Evolutionary conservation across 1,140 invertebrate genomes (phyloP).

Genomic region (Monomorium pharaonis): DNA sequence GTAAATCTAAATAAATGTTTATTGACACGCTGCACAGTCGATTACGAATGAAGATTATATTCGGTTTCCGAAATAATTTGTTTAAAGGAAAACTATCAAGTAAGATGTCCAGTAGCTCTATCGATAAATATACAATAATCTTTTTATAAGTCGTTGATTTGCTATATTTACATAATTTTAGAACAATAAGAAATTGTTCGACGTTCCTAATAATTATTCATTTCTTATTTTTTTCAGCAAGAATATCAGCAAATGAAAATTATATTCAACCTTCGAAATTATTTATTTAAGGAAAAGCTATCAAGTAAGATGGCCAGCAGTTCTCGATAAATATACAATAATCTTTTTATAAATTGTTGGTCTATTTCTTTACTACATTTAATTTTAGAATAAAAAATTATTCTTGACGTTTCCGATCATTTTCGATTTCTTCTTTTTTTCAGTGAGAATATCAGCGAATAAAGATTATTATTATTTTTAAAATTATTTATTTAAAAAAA

Average conservation of each 20-base stretch:
- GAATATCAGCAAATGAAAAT: not conserved
- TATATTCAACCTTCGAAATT: not conserved
- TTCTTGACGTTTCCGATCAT: no score
- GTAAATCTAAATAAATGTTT: constrained; percentile 26
- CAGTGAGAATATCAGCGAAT: no score
- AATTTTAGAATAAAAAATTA: no score
- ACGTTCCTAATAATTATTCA: no score
- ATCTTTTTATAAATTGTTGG: not conserved
- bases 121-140: not conserved
- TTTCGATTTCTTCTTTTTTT: no score
- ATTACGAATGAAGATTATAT: not conserved
- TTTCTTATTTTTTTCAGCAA: no score
- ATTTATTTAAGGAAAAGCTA: not conserved
- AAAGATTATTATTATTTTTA: not conserved
- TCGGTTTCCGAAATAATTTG: not conserved
- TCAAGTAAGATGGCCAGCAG: not conserved
- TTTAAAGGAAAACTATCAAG: not conserved
- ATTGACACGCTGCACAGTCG: not conserved
- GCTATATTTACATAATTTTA: no score
- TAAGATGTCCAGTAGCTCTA: not conserved
- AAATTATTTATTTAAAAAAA: not conserved
- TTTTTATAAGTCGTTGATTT: not conserved
- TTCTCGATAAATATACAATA: not conserved
- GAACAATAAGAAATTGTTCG: no score
- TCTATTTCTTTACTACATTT: no score